phyloP scores from a whole-genome alignment of 2,888 invertebrate species.

The Chorisops tibialis region DNA sequence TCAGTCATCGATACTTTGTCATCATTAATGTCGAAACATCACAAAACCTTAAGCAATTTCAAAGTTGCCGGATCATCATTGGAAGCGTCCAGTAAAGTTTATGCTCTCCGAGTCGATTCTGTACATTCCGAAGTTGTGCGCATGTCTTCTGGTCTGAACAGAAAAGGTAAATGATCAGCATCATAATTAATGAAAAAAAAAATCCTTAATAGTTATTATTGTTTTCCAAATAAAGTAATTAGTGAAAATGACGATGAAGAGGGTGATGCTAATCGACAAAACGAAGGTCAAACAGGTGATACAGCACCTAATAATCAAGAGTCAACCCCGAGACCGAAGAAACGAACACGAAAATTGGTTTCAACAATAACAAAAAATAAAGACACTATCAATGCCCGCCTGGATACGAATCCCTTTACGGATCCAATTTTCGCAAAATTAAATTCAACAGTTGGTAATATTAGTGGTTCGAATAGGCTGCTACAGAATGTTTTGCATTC shows the following conservation, averaged over 20 bases:
- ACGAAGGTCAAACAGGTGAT: constrained; percentile 37
- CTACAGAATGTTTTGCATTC: constrained; percentile 60
- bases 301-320: constrained; percentile 31
- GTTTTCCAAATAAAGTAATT: background rate
- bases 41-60: constrained; percentile 66
- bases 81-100: constrained; percentile 86
- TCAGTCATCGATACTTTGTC: constrained; percentile 84
- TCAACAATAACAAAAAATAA: constrained; percentile 51
- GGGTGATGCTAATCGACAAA: constrained; percentile 32
- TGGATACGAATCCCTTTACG: constrained; percentile 51
- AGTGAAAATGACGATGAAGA: constrained; percentile 20
- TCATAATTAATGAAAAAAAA: constrained; percentile 18
- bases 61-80: constrained; percentile 81
- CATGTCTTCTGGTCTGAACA: constrained; percentile 63
- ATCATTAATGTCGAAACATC: constrained; percentile 68
- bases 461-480: constrained; percentile 60
- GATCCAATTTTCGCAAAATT: constrained; percentile 63
- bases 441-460: constrained; percentile 59
- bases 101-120: constrained; percentile 81
- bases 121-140: constrained; percentile 77
- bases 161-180: constrained; percentile 38
- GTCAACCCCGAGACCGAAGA: constrained; percentile 40
- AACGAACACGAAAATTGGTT: constrained; percentile 40
- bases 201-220: constrained; percentile 22
- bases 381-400: constrained; percentile 47